Base-by-base conservation (phyloP, 2,888 invertebrate genomes). In the Meandrusa payeni region DNA sequence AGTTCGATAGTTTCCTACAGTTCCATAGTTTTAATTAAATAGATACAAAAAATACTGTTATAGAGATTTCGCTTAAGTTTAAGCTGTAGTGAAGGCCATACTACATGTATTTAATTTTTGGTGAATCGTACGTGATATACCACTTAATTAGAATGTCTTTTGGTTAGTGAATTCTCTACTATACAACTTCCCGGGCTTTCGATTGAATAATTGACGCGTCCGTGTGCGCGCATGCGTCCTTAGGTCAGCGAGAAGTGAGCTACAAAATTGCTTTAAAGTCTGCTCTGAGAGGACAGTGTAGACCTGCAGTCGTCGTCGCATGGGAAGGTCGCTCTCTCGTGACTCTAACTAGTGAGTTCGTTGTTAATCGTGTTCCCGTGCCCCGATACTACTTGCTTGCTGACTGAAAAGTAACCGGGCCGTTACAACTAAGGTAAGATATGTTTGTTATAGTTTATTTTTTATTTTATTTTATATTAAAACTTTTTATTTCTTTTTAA, bases 141-240 rank as follows among this genome's bases (percentile, higher is more conserved):
- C 2, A 27, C 27, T 4, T 9, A 12, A 10, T 3, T 10, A 15
- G 5, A 20, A 22, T 20, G 12, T 22, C 15, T 23, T 13, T 10
- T 11, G 19, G 33, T 19, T 22, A 31, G 31, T 10, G 33, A 29
- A 13, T 37, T 33, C 37, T 24, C 20, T 20, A 70, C 26, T 23
- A 9, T 24, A 9, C 19, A n/a, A 26, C 33, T 44, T 73, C 71
- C 72, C 72, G 73, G 69, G 59, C 29, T 58, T 43, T 57, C 57
- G 61, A 74, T 74, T 73, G 61, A 68, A 67, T 64, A 74, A 75
- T 72, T 74, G 76, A 74, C 69, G 65, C 65, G 54, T 59, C 60
- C 48, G 51, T 37, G 19, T 12, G 37, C 81, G 81, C 81, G 81
- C 81, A 80, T 74, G 81, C 81, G 81, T 70, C 47, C 51, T 51